Base-by-base conservation (phyloP, 2,888 invertebrate genomes). In the Phragmatobia fuliginosa region DNA sequence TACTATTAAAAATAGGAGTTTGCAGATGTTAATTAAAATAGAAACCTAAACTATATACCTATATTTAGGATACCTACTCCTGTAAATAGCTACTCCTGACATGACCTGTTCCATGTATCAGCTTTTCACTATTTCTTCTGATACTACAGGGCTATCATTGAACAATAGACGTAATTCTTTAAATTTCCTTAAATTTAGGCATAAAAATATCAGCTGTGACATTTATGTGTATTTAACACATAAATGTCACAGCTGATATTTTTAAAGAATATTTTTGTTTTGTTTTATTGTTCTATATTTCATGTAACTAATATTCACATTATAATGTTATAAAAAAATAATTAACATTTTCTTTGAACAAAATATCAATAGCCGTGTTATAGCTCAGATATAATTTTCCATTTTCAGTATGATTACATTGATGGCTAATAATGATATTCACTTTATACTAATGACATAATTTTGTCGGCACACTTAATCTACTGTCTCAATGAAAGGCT, bases 1-100 rank as follows among this genome's bases (percentile, higher is more conserved):
- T 45, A 56, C 7, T 62, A 4, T 62, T 65, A 6, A 58, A 21
- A 49, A 63, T 63, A 3, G 16, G 63, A 45, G 6, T 63, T 49
- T 62, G 14, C n/a, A 45, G 6, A n/a, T 7, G n/a, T 31, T 2
- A 41, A 56, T 28, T 56, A 59, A 10, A 52, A 31, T 31, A 58
- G 31, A 58, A 58, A 0, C 16, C 18, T 31, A 59, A 18, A 10
- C 28, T 28, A 28, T 8, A 56, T n/a, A n/a, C n/a, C n/a, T 28
- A 28, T 56, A 28, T 52, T 21, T 52, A 33, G 5, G 7, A 6
- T 33, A 33, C 33, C 33, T 28, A 56, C 28, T n/a, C 7, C 18
- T 25, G 10, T 36, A 36, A 36, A 36, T 6, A 36, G 1, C 10
- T 36, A 36, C 5, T 33, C 33, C 33, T 33, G n/a, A 33, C 33